Evolutionary conservation across 2,888 invertebrate genomes (phyloP).

Genomic region (Nycteola revayana): DNA sequence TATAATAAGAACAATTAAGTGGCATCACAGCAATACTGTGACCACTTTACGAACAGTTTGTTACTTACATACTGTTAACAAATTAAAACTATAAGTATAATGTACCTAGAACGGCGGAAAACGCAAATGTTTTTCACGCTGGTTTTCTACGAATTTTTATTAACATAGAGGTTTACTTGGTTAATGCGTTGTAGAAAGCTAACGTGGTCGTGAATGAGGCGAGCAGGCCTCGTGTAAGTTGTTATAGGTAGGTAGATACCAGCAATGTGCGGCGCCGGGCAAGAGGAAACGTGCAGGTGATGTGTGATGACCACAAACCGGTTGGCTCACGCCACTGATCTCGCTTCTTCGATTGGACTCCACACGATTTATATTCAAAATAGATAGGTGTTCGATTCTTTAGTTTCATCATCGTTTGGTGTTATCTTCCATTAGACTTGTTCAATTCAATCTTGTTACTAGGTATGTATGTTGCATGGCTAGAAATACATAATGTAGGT

Average conservation of each 20-base stretch:
- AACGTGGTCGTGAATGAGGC: constrained; percentile 58
- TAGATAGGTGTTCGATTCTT: constrained; percentile 20
- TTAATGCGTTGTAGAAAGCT: constrained; percentile 60
- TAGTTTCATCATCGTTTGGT: constrained; percentile 20
- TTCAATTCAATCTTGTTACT: constrained; percentile 4
- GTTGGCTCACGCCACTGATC: constrained; percentile 46
- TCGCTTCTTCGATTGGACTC: constrained; percentile 37
- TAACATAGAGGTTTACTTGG: constrained; percentile 44
- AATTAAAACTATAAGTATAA: too few species aligned
- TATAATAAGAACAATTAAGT: too few species aligned
- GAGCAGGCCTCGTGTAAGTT: constrained; percentile 41
- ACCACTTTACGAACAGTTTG: too few species aligned
- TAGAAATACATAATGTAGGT: too few species aligned
- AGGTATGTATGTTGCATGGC: too few species aligned
- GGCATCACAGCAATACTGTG: too few species aligned
- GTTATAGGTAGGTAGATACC: constrained; percentile 25
- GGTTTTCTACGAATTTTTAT: constrained; percentile 35
- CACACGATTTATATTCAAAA: constrained; percentile 26
- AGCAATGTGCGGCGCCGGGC: constrained; percentile 15
- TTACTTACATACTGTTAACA: too few species aligned
- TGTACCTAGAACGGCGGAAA: constrained; percentile 2
- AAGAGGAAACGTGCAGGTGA: constrained; percentile 46
- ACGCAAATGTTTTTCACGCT: constrained; percentile 15
- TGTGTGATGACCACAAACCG: constrained; percentile 66
- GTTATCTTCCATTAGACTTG: constrained; percentile 6